Conservation (phyloP, 2,797 vertebrate species). For the Spea hammondii region DNA sequence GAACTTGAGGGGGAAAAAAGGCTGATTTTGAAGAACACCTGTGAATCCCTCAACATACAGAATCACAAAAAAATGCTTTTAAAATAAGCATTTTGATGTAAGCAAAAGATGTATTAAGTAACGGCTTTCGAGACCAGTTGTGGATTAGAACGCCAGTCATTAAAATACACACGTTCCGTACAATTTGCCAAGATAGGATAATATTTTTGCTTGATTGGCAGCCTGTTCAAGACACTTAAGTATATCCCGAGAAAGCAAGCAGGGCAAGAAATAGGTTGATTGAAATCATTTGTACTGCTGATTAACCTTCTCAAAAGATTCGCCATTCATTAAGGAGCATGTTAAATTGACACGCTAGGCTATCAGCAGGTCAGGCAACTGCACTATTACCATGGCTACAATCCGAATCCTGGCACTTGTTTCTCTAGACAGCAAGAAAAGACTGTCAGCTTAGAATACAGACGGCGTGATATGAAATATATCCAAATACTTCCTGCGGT, state of each 20-base stretch:
- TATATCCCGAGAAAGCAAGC: conserved; percentile 17
- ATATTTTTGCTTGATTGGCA: conserved; percentile 28
- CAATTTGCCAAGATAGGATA: conserved; percentile 43
- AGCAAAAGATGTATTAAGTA: conserved; percentile 15
- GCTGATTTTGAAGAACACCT: neutral
- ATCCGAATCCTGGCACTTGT: conserved; percentile 24
- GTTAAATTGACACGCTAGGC: conserved; percentile 49
- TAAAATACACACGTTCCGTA: conserved; percentile 29
- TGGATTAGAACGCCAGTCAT: conserved; percentile 22
- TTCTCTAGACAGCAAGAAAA: conserved; percentile 36
- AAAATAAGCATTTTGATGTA: too few species aligned
- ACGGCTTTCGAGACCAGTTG: conserved; percentile 17
- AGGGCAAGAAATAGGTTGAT: conserved; percentile 51
- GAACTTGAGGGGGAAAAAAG: too few species aligned
- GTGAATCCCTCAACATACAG: neutral
- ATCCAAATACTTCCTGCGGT: conserved; percentile 13
- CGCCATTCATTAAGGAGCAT: conserved; percentile 41
- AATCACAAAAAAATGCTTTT: neutral
- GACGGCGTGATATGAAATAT: conserved; percentile 37
- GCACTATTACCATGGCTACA: conserved; percentile 43
- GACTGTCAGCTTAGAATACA: conserved; percentile 40
- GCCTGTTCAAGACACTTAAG: conserved; percentile 42
- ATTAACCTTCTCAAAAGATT: conserved; percentile 57
- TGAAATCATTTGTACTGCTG: conserved; percentile 44
- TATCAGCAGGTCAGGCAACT: conserved; percentile 48